Evolutionary conservation across 2,888 invertebrate species (phyloP), one percentile per base, ranked within the genome.

Genomic region (Ganaspis brasiliensis): DNA sequence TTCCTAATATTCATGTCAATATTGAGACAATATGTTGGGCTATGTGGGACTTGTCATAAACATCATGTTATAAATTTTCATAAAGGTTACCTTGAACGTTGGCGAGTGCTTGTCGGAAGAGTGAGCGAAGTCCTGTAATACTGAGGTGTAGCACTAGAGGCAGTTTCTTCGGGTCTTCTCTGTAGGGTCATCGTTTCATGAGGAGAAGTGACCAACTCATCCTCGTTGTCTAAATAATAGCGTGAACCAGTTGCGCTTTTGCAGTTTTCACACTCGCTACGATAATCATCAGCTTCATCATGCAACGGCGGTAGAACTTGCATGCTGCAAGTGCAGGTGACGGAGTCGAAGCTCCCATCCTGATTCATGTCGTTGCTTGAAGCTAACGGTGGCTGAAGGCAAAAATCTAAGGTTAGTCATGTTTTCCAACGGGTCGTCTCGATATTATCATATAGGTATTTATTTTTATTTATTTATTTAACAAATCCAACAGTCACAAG

Each of bases 191-290:
- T 95, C 1, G 95, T 95, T 89, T 95, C 94, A 77, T 94, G 94
- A 26, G 92, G 92, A 35, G 91, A 91, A 5, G 94, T 93, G 72
- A 92, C 92, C 61, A 93, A 90, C 78, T 93, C 92, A 82, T 94
- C 94, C 80, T 93, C 93, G 85, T 94, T 94, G 80, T 92, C 92
- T 81, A 94, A 92, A 88, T 94, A 94, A 87, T 94, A 94, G 81
- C 95, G 93, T 82, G 95, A 95, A 83, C 95, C 95, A 84, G 94
- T 95, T 5, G 95, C 94, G 71, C 95, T 95, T 92, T 96, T 96
- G 92, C 96, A 96, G 92, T 96, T 96, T 92, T 96, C 96, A 91
- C 96, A 96, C 92, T 96, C 96, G 91, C 95, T 96, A 83, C 96
- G 93, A 89, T 96, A 96, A 91, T 96, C 96, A 88, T 96, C 96